phyloP scores from a whole-genome alignment of 2,888 invertebrate species.

The Sesamia inferens region DNA sequence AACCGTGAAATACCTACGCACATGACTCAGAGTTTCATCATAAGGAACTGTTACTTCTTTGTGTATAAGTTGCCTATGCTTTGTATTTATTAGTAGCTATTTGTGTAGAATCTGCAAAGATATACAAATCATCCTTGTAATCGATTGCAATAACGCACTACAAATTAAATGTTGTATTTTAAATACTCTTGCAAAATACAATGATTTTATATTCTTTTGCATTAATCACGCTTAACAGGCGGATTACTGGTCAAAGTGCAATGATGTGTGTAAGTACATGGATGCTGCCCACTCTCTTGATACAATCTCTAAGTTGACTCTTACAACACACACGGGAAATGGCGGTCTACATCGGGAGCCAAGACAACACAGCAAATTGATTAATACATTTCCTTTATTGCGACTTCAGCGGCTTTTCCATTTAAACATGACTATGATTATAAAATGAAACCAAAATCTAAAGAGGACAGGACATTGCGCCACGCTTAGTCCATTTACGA shows the following conservation, averaged over 20 bases:
- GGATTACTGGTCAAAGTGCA: slow-evolving; percentile 34
- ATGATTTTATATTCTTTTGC: slow-evolving; percentile 13
- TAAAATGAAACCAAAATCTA: slow-evolving; percentile 26
- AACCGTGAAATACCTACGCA: slow-evolving; percentile 58
- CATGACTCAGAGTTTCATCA: slow-evolving; percentile 60
- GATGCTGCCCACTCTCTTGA: slow-evolving; percentile 41
- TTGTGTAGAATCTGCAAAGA: not conserved
- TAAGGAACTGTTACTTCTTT: slow-evolving; percentile 47
- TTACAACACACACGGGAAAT: slow-evolving; percentile 52
- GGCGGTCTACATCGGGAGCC: slow-evolving; percentile 33
- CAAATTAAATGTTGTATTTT: not conserved
- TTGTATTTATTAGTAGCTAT: slow-evolving; percentile 14
- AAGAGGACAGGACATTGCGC: slow-evolving; percentile 66
- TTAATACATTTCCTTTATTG: slow-evolving; percentile 47
- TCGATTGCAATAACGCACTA: not conserved
- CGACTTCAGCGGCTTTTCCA: slow-evolving; percentile 20
- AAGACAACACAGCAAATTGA: slow-evolving; percentile 38
- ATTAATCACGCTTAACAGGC: slow-evolving; percentile 38
- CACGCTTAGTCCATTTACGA: slow-evolving; percentile 67
- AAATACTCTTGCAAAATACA: slow-evolving; percentile 10
- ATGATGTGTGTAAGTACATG: slow-evolving; percentile 31
- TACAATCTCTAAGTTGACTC: slow-evolving; percentile 45
- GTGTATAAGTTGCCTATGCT: slow-evolving; percentile 23
- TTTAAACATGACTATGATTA: slow-evolving; percentile 21
- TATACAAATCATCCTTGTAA: slow-evolving; percentile 7